Evolutionary conservation across 30 jellyfish, hydroid and myxozoan genomes (phyloP), one percentile per base, ranked within the genome.

Genomic region (Hydractinia echinata): DNA sequence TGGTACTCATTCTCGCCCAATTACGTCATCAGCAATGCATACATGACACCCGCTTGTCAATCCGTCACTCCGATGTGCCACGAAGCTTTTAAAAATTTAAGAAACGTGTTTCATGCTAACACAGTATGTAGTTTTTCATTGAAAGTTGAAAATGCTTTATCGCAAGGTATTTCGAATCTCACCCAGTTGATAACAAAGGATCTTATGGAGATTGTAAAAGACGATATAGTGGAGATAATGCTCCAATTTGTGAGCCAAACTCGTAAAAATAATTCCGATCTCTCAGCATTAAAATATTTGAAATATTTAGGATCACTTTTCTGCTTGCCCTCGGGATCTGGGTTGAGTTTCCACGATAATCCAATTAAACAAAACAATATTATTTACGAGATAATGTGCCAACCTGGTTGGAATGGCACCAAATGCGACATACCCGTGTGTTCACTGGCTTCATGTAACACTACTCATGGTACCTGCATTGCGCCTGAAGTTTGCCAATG

Each of bases 401-500:
- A 71, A 5, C 81, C 81, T 19, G 93, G 95, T 15, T 91, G 97
- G 97, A 61, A 73, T 49, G 97, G 96, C 55, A 72, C 18, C 14
- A 76, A 79, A 48, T 91, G 97, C 86, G 77, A 87, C 74, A 19
- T n/a, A 4, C 93, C 97, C 0, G 5, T 13, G 0, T 91, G 97
- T 55, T 48, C 51, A 4, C 53, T 73, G 15, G 55, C 77, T 69
- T 72, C 91, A 5, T 91, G 97, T 77, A 48, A 55, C 7, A 4
- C 87, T 4, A 84, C 50, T 21, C 49, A 67, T 14, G 97, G 97
- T 50, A 49, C 8, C 53, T 91, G 97, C 61, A 84, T 85, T 61
- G 97, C 95, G 49, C 54, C 81, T 55, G 74, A 70, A 58, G 21
- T 61, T 5, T 91, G 97, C 83, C 85, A 85, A 69, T 91, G 97